Evolutionary conservation across 2,888 invertebrate species (phyloP).

Genomic region (Netelia virgata): DNA sequence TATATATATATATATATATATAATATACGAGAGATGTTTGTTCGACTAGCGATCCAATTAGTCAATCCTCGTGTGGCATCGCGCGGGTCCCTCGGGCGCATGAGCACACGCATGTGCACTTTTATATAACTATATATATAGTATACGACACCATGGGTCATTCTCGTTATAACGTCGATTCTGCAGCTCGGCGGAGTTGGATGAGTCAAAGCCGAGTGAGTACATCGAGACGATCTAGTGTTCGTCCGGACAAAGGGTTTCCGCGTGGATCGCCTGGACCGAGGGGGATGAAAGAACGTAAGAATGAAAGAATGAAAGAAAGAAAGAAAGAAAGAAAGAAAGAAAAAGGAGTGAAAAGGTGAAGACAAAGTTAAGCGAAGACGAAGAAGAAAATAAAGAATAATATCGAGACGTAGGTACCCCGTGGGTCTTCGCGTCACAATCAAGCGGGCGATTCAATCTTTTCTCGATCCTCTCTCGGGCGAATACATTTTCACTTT

Average conservation of each 20-base stretch:
- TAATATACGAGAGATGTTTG: conserved; percentile 45
- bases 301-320: neutral
- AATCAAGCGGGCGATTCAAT: conserved; percentile 52
- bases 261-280: neutral
- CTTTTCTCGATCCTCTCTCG: conserved; percentile 41
- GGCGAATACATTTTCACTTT: conserved; percentile 14
- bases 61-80: conserved; percentile 60
- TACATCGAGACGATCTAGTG: conserved; percentile 17
- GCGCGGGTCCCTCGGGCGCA: conserved; percentile 23
- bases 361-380: conserved; percentile 9
- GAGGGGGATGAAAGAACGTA: neutral
- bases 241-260: conserved; percentile 42
- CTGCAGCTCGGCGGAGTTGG: conserved; percentile 14
- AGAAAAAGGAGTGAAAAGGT: conserved; percentile 30
- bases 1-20: conserved; percentile 19
- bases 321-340: no score
- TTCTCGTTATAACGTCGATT: conserved; percentile 38
- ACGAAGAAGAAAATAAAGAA: conserved; percentile 54
- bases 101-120: neutral
- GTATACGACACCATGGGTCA: conserved; percentile 9
- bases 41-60: conserved; percentile 57
- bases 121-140: neutral
- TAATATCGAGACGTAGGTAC: conserved; percentile 43
- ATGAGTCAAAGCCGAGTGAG: conserved; percentile 48
- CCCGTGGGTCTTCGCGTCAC: conserved; percentile 51